These are phyloP conservation scores for Cheilinus undulatus DNA, from an alignment of 2,113 vertebrate species.

Conservation along the genomic window DNA sequence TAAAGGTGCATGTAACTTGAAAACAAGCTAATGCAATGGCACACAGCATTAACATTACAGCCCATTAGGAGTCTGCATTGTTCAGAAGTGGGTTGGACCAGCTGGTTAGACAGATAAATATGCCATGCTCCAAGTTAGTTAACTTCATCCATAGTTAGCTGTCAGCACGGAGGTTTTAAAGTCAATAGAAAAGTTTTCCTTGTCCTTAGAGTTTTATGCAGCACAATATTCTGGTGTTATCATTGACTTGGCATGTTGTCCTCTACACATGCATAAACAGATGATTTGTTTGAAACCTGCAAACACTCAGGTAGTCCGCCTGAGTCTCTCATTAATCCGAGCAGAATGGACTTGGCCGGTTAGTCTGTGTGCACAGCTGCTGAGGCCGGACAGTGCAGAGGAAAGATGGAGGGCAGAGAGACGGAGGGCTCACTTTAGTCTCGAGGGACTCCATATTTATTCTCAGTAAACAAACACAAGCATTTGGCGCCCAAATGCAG, in stretches of 20 bases:
- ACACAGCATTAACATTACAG: too few species aligned
- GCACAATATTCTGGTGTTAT: too few species aligned
- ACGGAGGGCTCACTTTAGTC: conserved; percentile 1
- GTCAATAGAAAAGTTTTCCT: too few species aligned
- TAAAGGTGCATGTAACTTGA: too few species aligned
- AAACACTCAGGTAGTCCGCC: conserved; percentile 9
- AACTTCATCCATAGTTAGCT: background rate
- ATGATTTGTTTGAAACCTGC: background rate
- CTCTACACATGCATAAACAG: too few species aligned
- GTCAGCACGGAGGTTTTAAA: background rate
- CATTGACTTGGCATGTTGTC: too few species aligned
- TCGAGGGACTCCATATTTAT: background rate
- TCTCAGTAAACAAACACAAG: conserved; percentile 18
- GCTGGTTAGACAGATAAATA: too few species aligned
- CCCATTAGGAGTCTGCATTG: too few species aligned
- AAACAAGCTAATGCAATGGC: too few species aligned
- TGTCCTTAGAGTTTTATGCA: too few species aligned
- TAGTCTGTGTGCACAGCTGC: conserved; percentile 52
- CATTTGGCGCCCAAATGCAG: background rate
- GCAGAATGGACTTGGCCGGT: conserved; percentile 39
- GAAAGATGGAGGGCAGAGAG: background rate
- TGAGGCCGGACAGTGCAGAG: conserved; percentile 7
- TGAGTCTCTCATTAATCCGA: conserved; percentile 39
- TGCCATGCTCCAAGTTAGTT: too few species aligned
- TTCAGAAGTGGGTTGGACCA: too few species aligned